Base-by-base conservation (phyloP, 2,113 vertebrate species). In the Diglossa brunneiventris region DNA sequence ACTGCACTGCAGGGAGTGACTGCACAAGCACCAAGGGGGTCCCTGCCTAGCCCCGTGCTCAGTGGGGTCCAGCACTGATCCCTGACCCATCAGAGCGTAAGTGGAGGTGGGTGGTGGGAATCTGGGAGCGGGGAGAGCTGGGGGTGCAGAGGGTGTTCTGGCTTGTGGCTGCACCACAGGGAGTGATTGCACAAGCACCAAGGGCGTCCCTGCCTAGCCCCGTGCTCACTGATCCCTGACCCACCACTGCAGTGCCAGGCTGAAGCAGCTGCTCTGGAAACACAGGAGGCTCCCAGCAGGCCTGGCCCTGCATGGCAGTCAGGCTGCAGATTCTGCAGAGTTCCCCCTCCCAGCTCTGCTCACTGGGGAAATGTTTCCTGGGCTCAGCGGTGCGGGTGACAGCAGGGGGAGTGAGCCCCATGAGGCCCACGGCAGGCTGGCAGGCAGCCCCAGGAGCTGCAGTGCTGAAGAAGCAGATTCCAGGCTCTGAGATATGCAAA, bases 111-210 rank as follows among this genome's bases (percentile, higher is more conserved):
- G 20, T 5, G 75, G 46, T 4, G 6, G 44, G 69, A 11, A 4
- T 5, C 23, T 30, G 77, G 24, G 55, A 6, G 41, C 4, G 62
- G 69, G 55, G 28, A 5, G 56, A 47, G 5, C 14, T 52, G 3
- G 13, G 24, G 35, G 7, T 8, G 47, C 33, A 42, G 47, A 14
- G 13, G 1, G 0, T 4, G 37, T 13, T 3, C 33, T 61, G 46
- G 27, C 8, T 56, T 13, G 2, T 1, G 4, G 56, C 52, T 77
- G 39, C 9, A 6, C 30, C 5, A 0, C 7, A 5, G 64, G 15
- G n/a, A 55, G 33, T 13, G 53, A 31, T 6, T 14, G 28, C 42
- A 6, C 1, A 20, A 41, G 37, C 37, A 35, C 21, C 16, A 2
- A 26, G n/a, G 12, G 47, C 7, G 15, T 41, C 28, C 30, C 35